Base-by-base conservation (phyloP, 2,797 vertebrate species). In the Anguilla pacifica region DNA sequence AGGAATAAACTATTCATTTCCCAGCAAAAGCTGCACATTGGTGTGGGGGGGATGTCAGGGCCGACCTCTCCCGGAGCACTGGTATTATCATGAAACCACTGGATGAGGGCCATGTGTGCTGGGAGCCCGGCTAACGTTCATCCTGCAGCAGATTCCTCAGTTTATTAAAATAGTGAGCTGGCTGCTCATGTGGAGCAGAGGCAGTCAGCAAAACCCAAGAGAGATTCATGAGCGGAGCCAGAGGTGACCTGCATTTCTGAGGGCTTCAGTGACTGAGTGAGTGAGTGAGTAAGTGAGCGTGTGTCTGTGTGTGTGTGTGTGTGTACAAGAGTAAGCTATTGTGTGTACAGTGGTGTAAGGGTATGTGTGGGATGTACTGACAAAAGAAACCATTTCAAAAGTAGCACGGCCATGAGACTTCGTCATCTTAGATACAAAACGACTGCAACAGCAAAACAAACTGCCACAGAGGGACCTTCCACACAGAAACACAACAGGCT, bases 101-200 rank as follows among this genome's bases (percentile, higher is more conserved):
- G 28, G 77, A 81, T n/a, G n/a, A n/a, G 72, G 35, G 72, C 72
- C 72, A 77, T 43, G 72, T 39, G 72, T 77, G 31, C 72, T 77
- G 72, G 35, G 77, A 25, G 39, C 43, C n/a, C 46, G 2, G 77
- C 9, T 43, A 19, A n/a, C 46, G 22, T 51, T n/a, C 1, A 46
- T 81, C 77, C 43, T 49, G 43, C 22, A 17, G 77, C 46, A n/a
- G 43, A 81, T 81, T 81, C 43, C 39, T 81, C 77, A 81, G 19
- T 81, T 81, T 81, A 81, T 81, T 81, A 81, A 81, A 81, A 81
- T n/a, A 46, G 19, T 46, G 46, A 46, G 43, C 77, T 49, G 77
- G 61, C 59, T 25, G 31, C 74, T 19, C 13, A 22, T 19, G 13
- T 72, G 67, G 67, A 15, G 70, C 1, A 28, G 28, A n/a, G 72